Evolutionary conservation across 2,888 invertebrate genomes (phyloP), one percentile per base, ranked within the genome.

Genomic region (Norana najaformis): DNA sequence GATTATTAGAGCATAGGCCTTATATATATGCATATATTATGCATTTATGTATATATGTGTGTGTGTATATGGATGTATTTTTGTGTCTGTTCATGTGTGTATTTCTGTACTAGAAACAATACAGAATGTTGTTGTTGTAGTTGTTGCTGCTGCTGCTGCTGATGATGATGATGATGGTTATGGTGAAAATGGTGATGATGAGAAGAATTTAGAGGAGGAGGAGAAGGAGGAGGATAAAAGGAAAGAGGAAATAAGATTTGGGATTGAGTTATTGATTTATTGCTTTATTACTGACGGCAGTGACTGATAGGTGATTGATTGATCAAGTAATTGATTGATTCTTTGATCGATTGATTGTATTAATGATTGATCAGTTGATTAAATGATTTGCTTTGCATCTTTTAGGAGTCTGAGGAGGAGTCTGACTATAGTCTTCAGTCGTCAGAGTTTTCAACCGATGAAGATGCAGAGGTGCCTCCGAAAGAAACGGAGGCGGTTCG

Each of bases 381-480:
- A 34, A 41, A 3, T 88, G 38, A 36, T 88, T 23, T 20, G 88
- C 18, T 38, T n/a, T 23, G n/a, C 30, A 18, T 37, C 3, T 1
- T 88, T 23, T 96, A 98, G 98, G 98, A 98, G 96, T 98, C 98
- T 96, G 98, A 98, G 96, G 98, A 99, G 96, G 98, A 99, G 96
- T 99, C 98, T 95, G 98, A 98, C 96, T 98, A 98, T 96, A 98
- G 98, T 95, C 98, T 98, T 96, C 98, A 98, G 95, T 98, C 98
- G 95, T 98, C 98, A 96, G 99, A 99, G 96, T 97, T 98, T 96
- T 98, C 98, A 96, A 97, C 99, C 96, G 98, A 99, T 97, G 98
- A 99, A 47, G 89, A 36, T 13, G 37, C 83, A 38, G 82, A 37
- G 89, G 90, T 47, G 8, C 83, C 90, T 23, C 39, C 88, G 6